Evolutionary conservation across 2,113 vertebrate genomes (phyloP).

Genomic region (Orthonyx spaldingii): DNA sequence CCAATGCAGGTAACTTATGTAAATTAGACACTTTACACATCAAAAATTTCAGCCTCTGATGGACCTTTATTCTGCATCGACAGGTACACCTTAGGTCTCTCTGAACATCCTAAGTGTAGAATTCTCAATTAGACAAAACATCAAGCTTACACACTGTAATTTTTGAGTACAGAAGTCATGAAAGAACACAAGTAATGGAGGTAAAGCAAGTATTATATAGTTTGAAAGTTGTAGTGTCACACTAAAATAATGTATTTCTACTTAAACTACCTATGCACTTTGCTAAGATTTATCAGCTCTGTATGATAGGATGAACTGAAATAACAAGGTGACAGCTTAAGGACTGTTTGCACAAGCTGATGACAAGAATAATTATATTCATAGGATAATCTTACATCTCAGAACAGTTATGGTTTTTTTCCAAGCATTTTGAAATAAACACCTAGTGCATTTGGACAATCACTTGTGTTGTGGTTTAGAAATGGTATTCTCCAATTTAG

Average conservation of each 20-base stretch:
- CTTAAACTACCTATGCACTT: neutral
- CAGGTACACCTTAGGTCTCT: neutral
- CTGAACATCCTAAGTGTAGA: neutral
- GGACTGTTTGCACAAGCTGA: neutral
- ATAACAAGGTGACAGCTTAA: neutral
- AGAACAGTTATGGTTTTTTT: accelerated
- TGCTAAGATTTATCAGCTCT: neutral
- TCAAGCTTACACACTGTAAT: neutral
- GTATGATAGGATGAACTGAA: neutral
- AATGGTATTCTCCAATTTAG: neutral
- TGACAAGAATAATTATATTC: neutral
- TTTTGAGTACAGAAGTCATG: neutral
- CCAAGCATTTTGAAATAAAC: neutral
- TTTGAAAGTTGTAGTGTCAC: neutral
- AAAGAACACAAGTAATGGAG: neutral
- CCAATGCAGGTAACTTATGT: neutral
- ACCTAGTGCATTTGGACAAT: neutral
- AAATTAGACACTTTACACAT: neutral
- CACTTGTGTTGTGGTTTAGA: neutral
- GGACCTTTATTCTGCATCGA: neutral
- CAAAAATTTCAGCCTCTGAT: neutral
- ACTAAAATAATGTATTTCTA: neutral
- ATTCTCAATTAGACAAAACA: neutral
- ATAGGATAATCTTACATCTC: neutral
- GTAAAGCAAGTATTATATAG: neutral